phyloP scores from a whole-genome alignment of 2,888 invertebrate genomes.

The Drosophila silvestris region DNA sequence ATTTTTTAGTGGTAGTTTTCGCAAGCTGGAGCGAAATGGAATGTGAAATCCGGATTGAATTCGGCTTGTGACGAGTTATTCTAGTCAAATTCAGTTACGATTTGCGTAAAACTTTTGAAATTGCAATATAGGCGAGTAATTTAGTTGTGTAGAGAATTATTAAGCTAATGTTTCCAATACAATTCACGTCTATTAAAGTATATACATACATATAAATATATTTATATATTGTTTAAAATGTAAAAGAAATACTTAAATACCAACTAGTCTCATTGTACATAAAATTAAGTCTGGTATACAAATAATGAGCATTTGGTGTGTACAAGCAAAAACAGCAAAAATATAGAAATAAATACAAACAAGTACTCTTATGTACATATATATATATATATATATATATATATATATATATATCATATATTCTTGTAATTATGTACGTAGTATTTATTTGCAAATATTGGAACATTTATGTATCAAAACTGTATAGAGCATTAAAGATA shows the following conservation, averaged over 20 bases:
- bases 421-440: conserved; percentile 19
- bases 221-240: conserved; percentile 22
- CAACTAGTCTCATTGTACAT: conserved; percentile 60
- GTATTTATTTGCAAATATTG: conserved; percentile 26
- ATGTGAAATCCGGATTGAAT: conserved; percentile 4
- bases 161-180: conserved; percentile 52
- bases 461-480: conserved; percentile 33
- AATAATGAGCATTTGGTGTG: conserved; percentile 75
- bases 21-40: conserved; percentile 2
- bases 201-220: conserved; percentile 24
- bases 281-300: conserved; percentile 48
- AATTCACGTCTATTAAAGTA: conserved; percentile 46
- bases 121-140: conserved; percentile 70
- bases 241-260: conserved; percentile 36
- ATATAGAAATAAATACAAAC: not conserved
- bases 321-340: conserved; percentile 53
- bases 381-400: conserved; percentile 3
- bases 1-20: not conserved
- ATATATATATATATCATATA: conserved; percentile 2
- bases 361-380: conserved; percentile 44
- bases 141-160: conserved; percentile 53
- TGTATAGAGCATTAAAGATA: conserved; percentile 44
- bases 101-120: conserved; percentile 32
- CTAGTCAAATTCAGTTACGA: conserved; percentile 63
- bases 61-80: conserved; percentile 47